Evolutionary conservation across 1,140 invertebrate species (phyloP), one percentile per base, ranked within the genome.

Genomic region (Dolichoris vasculosae): DNA sequence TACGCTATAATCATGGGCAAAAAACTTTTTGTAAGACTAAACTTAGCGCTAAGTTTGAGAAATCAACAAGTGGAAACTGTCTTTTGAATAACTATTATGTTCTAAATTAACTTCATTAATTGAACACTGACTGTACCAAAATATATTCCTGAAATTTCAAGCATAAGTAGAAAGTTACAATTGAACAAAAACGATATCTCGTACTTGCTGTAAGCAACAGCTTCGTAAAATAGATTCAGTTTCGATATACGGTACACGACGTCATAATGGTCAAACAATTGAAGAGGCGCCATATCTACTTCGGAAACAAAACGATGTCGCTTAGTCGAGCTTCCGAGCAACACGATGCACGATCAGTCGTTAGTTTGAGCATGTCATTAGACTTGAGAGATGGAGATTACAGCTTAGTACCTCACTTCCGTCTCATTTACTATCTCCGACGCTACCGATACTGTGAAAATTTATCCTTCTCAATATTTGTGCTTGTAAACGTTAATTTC

Each of bases 311-410:
- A 67, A 32, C n/a, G 40, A 75, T 35, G 43, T 38, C 78, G 76
- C 35, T 84, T 84, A 84, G 76, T 84, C 59, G 59, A 35, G 76
- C 63, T 48, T 8, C 9, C 26, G 75, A 77, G 63, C 55, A 40
- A 71, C 64, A 84, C 30, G 30, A 78, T 26, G 0, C 11, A 38
- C 20, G 46, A 63, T 73, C 69, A 73, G 38, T 43, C 35, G 38
- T 20, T 11, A 48, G 81, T 46, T 46, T 48, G n/a, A 55, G 76
- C 63, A 46, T 59, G 46, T 84, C 83, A 79, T 84, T 84, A 79
- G 48, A 84, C 23, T 43, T 38, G 75, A 84, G 59, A 67, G 75
- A 76, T 59, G 46, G 77, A 81, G 83, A 85, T 80, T 85, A 81
- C 75, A 81, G 77, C 83, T 84, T 55, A 46, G 64, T n/a, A 26